These are phyloP conservation scores for Tineola bisselliella DNA, from an alignment of 2,888 invertebrate species.

Conservation along the genomic window DNA sequence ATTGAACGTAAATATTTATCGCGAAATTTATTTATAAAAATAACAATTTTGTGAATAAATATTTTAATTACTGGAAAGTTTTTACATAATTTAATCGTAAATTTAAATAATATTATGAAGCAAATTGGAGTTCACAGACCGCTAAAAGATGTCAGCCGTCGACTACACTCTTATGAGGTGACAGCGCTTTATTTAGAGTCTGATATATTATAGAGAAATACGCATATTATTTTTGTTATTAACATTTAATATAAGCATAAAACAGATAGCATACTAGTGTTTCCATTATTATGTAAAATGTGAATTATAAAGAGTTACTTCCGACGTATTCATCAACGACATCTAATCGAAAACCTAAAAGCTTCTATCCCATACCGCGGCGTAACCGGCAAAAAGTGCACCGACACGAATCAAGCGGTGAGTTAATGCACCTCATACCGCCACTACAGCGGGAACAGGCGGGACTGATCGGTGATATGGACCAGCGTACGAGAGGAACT, in stretches of 20 bases:
- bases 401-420: conserved; percentile 42
- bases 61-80: not conserved
- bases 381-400: conserved; percentile 33
- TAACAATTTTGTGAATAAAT: too few species aligned
- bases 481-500: conserved; percentile 23
- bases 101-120: not conserved
- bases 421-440: conserved; percentile 30
- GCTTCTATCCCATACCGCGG: conserved; percentile 8
- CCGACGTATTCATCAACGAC: not conserved
- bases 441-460: conserved; percentile 9
- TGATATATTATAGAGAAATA: not conserved
- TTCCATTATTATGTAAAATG: not conserved
- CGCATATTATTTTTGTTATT: not conserved
- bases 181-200: not conserved
- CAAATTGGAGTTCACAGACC: not conserved
- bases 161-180: not conserved
- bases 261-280: too few species aligned
- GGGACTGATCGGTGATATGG: not conserved
- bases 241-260: too few species aligned
- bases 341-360: conserved; percentile 11
- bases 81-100: not conserved
- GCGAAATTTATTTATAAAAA: not conserved
- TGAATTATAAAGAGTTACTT: not conserved
- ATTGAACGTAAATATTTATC: not conserved
- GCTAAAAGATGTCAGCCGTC: not conserved